A percentile compares a stretch with the other conserved stretches of the same genome.
Conservation (phyloP, 2,888 invertebrate genomes). For the Cephus pygmeus region DNA sequence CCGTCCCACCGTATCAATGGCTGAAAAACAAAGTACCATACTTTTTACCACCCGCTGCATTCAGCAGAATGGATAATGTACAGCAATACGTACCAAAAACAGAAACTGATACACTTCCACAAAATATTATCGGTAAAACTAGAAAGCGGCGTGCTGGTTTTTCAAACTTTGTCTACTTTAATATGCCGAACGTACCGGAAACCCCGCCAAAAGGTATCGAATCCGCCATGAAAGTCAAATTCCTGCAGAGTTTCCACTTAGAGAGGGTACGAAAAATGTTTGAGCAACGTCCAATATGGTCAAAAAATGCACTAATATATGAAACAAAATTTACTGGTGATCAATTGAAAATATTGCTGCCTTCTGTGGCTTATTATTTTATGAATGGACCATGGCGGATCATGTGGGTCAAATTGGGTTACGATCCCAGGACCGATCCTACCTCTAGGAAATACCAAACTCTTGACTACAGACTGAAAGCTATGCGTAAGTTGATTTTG, state of each 20-base stretch:
- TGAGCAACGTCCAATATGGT: conserved; percentile 90
- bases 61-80: conserved; percentile 79
- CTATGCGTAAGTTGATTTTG: conserved; percentile 68
- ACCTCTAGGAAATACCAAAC: conserved; percentile 87
- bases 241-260: conserved; percentile 57
- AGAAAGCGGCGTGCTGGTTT: conserved; percentile 71
- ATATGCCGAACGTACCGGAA: conserved; percentile 73
- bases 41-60: conserved; percentile 81
- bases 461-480: conserved; percentile 82
- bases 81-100: conserved; percentile 59
- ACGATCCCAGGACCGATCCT: conserved; percentile 88
- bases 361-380: conserved; percentile 87
- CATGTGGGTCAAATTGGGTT: conserved; percentile 90
- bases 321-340: conserved; percentile 72
- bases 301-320: conserved; percentile 79
- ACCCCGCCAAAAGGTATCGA: conserved; percentile 73
- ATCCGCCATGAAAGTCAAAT: conserved; percentile 67
- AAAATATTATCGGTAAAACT: conserved; percentile 67
- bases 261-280: conserved; percentile 71
- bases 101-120: conserved; percentile 49
- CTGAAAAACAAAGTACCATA: conserved; percentile 70
- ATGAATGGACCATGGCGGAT: conserved; percentile 92
- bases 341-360: conserved; percentile 81
- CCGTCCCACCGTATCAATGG: conserved; percentile 70
- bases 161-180: conserved; percentile 74